Base-by-base conservation (phyloP, 2,797 vertebrate genomes). In the Melanotaenia pygmaea region DNA sequence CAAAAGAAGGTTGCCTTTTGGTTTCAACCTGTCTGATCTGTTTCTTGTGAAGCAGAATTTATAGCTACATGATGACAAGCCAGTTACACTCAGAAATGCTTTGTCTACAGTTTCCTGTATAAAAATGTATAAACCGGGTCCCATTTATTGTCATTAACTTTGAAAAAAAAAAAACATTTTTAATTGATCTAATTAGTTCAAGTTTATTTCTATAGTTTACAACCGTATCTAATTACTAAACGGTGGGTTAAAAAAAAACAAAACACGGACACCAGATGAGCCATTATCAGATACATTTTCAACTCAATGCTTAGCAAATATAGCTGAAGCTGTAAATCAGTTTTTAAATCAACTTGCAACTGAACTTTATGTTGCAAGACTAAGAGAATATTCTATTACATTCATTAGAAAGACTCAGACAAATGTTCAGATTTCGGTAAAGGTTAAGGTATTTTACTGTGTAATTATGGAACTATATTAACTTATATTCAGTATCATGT, bases 41-140 rank as follows among this genome's bases (percentile, higher is more conserved):
- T 64, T 71, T 38, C 74, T 67, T 34, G 38, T 22, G 20, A 5
- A 24, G 10, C 22, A 67, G 43, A 64, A 84, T 76, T 83, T 59
- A 70, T 72, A 50, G 65, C 50, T 10, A 71, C 34, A 56, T 3
- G n/a, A 32, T 12, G 61, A 45, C 1, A 40, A 64, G 50, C 10
- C 30, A 63, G 14, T 64, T 50, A 67, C 77, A 78, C n/a, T 14
- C 50, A 64, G 67, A 59, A 79, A 79, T 64, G 76, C 76, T 85
- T 83, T 84, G 90, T 89, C 70, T 78, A 2, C 66, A 35, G 26
- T 65, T 80, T 89, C 85, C 85, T 85, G 80, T 12, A 58, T 67
- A 64, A 56, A 10, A 56, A 47, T 57, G 2, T 16, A 0, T 70
- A 70, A 51, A 34, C 59, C 4, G 35, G 34, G 14, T 7, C 14